Percentiles rank a stretch among this genome's conserved stretches.
phyloP scores from a whole-genome alignment of 2,113 vertebrate genomes.

The Sebastes schlegelii region DNA sequence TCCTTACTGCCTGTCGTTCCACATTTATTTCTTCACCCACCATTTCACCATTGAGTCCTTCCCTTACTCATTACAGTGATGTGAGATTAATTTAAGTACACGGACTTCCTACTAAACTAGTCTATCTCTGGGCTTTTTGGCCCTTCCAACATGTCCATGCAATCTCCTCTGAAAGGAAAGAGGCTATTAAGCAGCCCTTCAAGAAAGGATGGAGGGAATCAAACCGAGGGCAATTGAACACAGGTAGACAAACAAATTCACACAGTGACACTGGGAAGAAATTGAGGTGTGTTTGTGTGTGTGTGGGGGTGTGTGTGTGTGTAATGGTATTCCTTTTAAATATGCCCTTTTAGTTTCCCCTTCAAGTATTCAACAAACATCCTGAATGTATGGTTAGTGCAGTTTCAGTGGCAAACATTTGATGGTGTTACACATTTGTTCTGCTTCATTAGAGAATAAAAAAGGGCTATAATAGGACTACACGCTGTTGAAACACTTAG shows the following conservation, averaged over 20 bases:
- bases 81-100: slow-evolving; percentile 71
- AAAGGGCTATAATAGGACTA: no score
- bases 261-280: slow-evolving; percentile 47
- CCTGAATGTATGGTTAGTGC: neutral
- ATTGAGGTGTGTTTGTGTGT: slow-evolving; percentile 41
- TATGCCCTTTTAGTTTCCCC: neutral
- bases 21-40: slow-evolving; percentile 53
- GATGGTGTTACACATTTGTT: neutral
- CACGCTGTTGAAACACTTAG: neutral
- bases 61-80: slow-evolving; percentile 67
- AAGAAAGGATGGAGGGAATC: slow-evolving; percentile 69
- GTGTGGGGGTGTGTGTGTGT: neutral
- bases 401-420: neutral
- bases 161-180: slow-evolving; percentile 72
- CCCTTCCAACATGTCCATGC: slow-evolving; percentile 63
- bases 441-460: slow-evolving; percentile 9
- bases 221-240: slow-evolving; percentile 65
- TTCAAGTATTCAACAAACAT: slow-evolving; percentile 24
- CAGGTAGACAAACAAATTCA: slow-evolving; percentile 75
- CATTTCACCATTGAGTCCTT: slow-evolving; percentile 57
- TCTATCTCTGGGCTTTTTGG: slow-evolving; percentile 62
- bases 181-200: slow-evolving; percentile 73
- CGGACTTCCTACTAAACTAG: slow-evolving; percentile 47
- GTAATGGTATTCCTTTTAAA: slow-evolving; percentile 21
- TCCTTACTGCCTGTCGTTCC: slow-evolving; percentile 11